These are phyloP conservation scores for Aethes cnicana DNA, from an alignment of 2,888 invertebrate species.

Conservation along the genomic window DNA sequence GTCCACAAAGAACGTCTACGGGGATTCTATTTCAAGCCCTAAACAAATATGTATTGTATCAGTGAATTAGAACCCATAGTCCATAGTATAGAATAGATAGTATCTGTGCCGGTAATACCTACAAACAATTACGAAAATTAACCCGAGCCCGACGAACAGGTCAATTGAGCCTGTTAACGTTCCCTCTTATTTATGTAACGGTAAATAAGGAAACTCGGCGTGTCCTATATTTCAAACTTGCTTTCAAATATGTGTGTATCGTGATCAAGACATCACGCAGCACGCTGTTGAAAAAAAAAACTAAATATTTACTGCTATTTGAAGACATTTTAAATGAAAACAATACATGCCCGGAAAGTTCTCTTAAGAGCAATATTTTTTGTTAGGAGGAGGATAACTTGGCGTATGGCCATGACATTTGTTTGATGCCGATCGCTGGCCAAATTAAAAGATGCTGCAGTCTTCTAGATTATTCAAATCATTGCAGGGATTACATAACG, in stretches of 20 bases:
- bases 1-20: no score
- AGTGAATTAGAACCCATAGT: no score
- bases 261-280: no score
- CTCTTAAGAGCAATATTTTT: background rate
- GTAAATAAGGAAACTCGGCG: background rate
- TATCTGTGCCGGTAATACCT: background rate
- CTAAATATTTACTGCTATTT: no score
- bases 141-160: constrained; percentile 21
- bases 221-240: background rate
- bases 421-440: background rate
- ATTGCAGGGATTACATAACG: no score
- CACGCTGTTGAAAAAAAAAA: no score
- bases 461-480: constrained; percentile 4
- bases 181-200: constrained; percentile 13
- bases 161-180: constrained; percentile 29
- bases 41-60: no score
- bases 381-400: constrained; percentile 2
- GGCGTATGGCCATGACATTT: constrained; percentile 17
- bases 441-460: background rate
- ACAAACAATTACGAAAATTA: constrained; percentile 22
- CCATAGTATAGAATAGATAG: background rate
- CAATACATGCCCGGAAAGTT: no score
- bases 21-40: background rate
- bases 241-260: no score
- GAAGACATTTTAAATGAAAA: no score